Percentiles rank a stretch among this genome's conserved stretches.
Conservation (phyloP, 1,140 invertebrate genomes). For the Penaeus chinensis region DNA sequence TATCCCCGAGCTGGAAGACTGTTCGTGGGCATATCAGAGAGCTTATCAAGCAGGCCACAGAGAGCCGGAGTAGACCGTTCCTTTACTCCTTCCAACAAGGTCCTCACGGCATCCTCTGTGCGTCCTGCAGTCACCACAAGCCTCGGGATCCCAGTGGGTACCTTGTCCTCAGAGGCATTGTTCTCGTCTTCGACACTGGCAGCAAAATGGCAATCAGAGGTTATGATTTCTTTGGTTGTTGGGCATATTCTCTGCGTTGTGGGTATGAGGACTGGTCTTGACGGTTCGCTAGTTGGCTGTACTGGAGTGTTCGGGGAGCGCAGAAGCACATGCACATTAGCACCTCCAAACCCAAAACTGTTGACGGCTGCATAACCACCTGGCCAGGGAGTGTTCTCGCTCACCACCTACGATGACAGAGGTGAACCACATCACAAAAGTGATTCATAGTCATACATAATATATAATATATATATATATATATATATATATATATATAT, state of each 20-base stretch:
- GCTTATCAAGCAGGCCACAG: conserved; percentile 40
- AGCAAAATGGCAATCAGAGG: neutral
- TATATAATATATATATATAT: no score
- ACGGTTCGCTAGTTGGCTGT: neutral
- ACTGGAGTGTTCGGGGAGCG: conserved; percentile 69
- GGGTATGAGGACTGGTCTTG: conserved; percentile 23
- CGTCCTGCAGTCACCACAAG: conserved; percentile 85
- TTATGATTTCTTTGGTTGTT: conserved; percentile 7
- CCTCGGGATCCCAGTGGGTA: conserved; percentile 70
- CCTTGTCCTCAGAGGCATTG: neutral
- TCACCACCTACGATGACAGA: conserved; percentile 76
- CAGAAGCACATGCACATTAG: conserved; percentile 92
- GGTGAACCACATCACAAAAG: no score
- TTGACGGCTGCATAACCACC: conserved; percentile 87
- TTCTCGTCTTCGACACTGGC: conserved; percentile 17
- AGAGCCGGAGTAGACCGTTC: conserved; percentile 29
- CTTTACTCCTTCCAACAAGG: conserved; percentile 73
- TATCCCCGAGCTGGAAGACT: conserved; percentile 84
- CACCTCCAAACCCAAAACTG: conserved; percentile 97
- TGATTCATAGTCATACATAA: no score
- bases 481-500: no score
- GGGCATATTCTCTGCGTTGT: conserved; percentile 30
- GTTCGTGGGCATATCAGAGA: conserved; percentile 57
- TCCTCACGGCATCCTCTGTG: conserved; percentile 82
- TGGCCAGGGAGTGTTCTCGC: conserved; percentile 82